Evolutionary conservation across 2,113 vertebrate species (phyloP).

Genomic region (Sula dactylatra): DNA sequence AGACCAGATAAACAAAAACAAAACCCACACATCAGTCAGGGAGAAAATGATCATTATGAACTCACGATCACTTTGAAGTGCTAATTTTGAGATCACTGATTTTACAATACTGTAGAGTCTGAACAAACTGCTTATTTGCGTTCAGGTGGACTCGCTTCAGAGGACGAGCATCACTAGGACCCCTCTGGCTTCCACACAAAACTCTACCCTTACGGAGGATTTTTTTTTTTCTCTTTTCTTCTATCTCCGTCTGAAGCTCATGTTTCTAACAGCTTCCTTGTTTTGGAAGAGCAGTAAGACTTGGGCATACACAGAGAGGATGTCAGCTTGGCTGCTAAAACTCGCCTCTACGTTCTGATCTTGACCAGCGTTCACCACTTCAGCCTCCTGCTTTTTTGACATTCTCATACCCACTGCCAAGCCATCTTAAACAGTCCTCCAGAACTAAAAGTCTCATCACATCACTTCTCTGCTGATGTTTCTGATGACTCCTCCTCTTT

Average conservation of each 20-base stretch:
- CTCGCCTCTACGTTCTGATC: not conserved
- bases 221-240: not conserved
- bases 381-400: not conserved
- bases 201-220: not conserved
- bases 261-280: not conserved
- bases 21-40: not conserved
- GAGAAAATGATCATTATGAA: not conserved
- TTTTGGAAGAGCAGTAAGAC: not conserved
- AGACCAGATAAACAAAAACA: not conserved
- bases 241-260: not conserved
- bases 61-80: not conserved
- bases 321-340: not conserved
- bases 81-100: not conserved
- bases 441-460: not conserved
- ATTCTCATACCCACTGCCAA: not conserved
- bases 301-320: not conserved
- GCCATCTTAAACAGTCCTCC: not conserved
- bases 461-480: not conserved
- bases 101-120: not conserved
- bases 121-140: not conserved
- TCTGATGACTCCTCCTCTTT: not conserved
- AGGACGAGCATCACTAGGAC: accelerated
- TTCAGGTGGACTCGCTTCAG: not conserved
- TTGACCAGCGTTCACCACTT: not conserved
- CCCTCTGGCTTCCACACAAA: not conserved